These are phyloP conservation scores for Matsumyia berberina DNA, from an alignment of 2,888 invertebrate genomes.

Conservation along the genomic window DNA sequence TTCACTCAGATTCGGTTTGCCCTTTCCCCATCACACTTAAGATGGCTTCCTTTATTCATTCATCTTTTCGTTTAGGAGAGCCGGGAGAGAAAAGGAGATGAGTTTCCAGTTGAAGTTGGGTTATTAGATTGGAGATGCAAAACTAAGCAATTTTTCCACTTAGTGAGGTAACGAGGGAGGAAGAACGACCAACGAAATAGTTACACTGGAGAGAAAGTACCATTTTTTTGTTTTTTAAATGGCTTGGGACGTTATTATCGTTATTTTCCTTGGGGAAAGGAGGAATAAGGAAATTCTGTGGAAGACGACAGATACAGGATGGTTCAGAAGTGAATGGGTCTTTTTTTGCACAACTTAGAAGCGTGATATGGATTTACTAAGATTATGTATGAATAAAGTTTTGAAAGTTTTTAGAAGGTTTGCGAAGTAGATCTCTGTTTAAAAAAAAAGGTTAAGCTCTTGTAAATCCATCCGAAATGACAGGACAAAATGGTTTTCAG, in stretches of 20 bases:
- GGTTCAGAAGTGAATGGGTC: slow-evolving; percentile 15
- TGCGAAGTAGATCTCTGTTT: too few relatives aligned
- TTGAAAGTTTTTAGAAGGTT: too few relatives aligned
- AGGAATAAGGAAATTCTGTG: slow-evolving; percentile 11
- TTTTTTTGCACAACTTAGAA: neutral
- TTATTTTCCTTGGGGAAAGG: slow-evolving; percentile 1
- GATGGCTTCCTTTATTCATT: slow-evolving; percentile 42
- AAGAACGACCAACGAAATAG: slow-evolving; percentile 42
- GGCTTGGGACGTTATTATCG: slow-evolving; percentile 40
- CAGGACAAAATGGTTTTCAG: too few relatives aligned
- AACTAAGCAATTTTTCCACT: slow-evolving; percentile 66
- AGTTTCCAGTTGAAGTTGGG: slow-evolving; percentile 50
- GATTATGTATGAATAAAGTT: too few relatives aligned
- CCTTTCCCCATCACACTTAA: neutral
- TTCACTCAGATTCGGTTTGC: slow-evolving; percentile 3
- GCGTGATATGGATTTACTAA: neutral
- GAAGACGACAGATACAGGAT: slow-evolving; percentile 28
- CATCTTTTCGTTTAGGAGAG: slow-evolving; percentile 12
- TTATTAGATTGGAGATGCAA: slow-evolving; percentile 64
- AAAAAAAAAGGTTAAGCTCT: too few relatives aligned
- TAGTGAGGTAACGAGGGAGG: slow-evolving; percentile 52
- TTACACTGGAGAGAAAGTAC: slow-evolving; percentile 2
- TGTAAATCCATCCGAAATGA: too few relatives aligned
- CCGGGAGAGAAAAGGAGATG: slow-evolving; percentile 9
- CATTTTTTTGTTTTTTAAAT: slow-evolving; percentile 14